Evolutionary conservation across 2,888 invertebrate genomes (phyloP).

Genomic region (Perizoma affinitatum): DNA sequence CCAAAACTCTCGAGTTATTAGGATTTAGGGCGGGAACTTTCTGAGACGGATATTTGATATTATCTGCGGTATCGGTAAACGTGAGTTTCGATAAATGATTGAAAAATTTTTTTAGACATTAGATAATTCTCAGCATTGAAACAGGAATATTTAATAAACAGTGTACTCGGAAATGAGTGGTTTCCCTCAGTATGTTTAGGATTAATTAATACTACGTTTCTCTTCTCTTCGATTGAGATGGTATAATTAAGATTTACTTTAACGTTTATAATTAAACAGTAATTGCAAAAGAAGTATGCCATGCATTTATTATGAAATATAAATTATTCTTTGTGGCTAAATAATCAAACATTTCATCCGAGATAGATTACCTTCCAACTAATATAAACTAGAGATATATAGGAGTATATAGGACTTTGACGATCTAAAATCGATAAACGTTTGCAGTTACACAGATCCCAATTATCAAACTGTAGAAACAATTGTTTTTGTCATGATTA

Average conservation of each 20-base stretch:
- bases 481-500: neutral
- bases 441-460: no score
- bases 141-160: neutral
- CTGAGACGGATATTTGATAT: conserved; percentile 34
- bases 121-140: conserved; percentile 2
- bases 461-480: no score
- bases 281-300: neutral
- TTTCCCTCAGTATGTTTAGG: neutral
- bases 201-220: neutral
- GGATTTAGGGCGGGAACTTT: conserved; percentile 26
- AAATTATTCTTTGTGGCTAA: neutral
- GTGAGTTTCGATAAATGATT: conserved; percentile 11
- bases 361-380: no score
- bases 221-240: neutral
- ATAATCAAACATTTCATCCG: no score
- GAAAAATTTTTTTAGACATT: conserved; percentile 1
- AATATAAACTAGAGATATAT: no score
- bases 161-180: neutral
- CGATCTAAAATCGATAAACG: no score
- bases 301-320: neutral
- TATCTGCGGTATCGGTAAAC: conserved; percentile 14
- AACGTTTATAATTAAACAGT: neutral
- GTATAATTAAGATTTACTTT: neutral
- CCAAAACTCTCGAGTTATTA: conserved; percentile 29
- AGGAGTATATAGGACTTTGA: no score